Base-by-base conservation (phyloP, 2,113 vertebrate species). In the Eudyptes chrysolophus region DNA sequence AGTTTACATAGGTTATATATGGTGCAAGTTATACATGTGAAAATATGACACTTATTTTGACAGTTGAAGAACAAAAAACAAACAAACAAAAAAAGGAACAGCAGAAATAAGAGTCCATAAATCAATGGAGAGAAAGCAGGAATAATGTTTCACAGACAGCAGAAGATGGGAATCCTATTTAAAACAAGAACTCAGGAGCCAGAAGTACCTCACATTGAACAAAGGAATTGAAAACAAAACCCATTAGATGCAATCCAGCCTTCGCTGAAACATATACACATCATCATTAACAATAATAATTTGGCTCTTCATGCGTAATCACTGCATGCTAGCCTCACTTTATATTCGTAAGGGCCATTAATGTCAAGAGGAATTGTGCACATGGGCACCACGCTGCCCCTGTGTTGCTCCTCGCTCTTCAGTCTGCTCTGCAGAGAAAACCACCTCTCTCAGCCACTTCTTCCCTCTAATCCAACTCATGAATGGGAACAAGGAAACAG, bases 211-310 rank as follows among this genome's bases (percentile, higher is more conserved):
- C 70, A 38, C 13, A 38, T 11, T 36, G 92, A 95, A 83, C 46
- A 96, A 2, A 5, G 29, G 58, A 91, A 82, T 7, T 57, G 49
- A 85, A 97, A 96, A 90, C 54, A 97, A 94, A 94, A 69, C 24
- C 79, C 48, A 92, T 92, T 95, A 95, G 77, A 84, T 72, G 91
- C 36, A 89, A 89, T 92, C 69, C 49, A 94, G 77, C 54, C 78
- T 83, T 78, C 8, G 1, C 32, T 62, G 70, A 91, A 94, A 89
- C 54, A 70, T 32, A 94, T 8, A 62, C 52, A 61, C 44, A 89
- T 92, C 84, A 95, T 62, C 87, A 76, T 94, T 95, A 97, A 92
- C 40, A 85, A 83, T 82, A 95, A 85, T 89, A 92, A 94, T 83
- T 76, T 77, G 69, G 61, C 84, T 92, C 80, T 82, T 96, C 65